Conservation (phyloP, 2,888 invertebrate genomes). For the Platerodrilus igneus region DNA sequence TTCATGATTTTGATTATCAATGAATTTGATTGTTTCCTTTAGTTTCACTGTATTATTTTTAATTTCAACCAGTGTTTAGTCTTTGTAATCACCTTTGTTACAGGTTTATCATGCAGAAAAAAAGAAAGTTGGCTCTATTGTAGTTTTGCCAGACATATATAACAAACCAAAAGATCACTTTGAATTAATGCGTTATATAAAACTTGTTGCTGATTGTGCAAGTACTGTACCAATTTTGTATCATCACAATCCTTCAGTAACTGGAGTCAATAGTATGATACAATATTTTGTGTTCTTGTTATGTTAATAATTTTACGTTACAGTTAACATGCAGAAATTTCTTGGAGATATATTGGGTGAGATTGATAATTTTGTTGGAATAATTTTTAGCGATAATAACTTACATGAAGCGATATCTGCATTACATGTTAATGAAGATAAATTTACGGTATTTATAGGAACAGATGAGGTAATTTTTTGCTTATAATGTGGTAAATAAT, state of each 20-base stretch:
- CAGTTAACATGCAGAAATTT: conserved; percentile 42
- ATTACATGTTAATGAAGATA: conserved; percentile 39
- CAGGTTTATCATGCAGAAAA: conserved; percentile 63
- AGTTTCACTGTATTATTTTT: not conserved
- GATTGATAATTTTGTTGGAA: conserved; percentile 43
- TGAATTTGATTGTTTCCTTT: too few species aligned
- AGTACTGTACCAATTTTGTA: conserved; percentile 69
- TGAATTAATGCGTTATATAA: conserved; percentile 61
- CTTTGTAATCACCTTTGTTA: conserved; percentile 10
- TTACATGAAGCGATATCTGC: conserved; percentile 39
- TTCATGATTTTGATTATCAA: too few species aligned
- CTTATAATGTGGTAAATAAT: not conserved
- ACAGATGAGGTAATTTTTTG: conserved; percentile 38
- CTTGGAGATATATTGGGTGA: conserved; percentile 43
- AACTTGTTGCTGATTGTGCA: conserved; percentile 61
- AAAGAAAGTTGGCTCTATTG: conserved; percentile 58
- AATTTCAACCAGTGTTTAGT: not conserved
- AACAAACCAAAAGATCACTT: conserved; percentile 59
- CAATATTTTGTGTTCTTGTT: conserved; percentile 40
- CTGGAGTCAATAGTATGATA: conserved; percentile 65
- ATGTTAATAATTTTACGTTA: conserved; percentile 23
- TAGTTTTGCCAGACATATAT: conserved; percentile 70
- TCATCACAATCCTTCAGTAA: conserved; percentile 71
- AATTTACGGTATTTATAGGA: conserved; percentile 41
- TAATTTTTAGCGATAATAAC: conserved; percentile 41